Percentiles rank a stretch among this genome's conserved stretches.
These are phyloP conservation scores for Phalloptychus januarius DNA, from an alignment of 2,797 vertebrate species.

Conservation along the genomic window DNA sequence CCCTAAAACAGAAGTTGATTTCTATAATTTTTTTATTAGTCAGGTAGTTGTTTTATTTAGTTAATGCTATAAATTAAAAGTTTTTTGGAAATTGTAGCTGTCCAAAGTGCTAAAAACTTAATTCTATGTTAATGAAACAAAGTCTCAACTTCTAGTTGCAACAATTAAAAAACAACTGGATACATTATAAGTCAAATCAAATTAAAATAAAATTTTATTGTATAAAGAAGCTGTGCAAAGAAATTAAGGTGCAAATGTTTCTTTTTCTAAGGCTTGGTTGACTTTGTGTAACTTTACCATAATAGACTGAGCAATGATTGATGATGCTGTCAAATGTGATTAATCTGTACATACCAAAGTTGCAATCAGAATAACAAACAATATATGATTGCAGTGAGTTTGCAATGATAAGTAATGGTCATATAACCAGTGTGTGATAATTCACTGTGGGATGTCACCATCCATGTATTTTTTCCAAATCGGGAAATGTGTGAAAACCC, in stretches of 20 bases:
- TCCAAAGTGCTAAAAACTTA: neutral
- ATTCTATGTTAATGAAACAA: neutral
- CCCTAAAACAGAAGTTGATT: neutral
- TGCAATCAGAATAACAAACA: neutral
- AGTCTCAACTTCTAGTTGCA: neutral
- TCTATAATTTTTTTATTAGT: neutral
- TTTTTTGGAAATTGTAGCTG: neutral
- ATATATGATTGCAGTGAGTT: neutral
- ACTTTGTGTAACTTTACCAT: neutral
- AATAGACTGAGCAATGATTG: neutral
- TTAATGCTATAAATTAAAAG: neutral
- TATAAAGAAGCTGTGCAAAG: neutral
- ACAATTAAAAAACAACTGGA: neutral
- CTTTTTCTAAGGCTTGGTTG: neutral
- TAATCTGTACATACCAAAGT: neutral
- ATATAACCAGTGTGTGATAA: neutral
- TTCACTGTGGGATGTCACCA: neutral
- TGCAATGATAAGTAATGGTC: neutral
- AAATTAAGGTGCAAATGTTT: neutral
- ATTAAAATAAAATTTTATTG: too few relatives aligned
- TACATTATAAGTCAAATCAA: neutral
- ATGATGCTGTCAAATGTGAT: neutral
- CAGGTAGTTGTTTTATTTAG: neutral
- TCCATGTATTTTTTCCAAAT: neutral
- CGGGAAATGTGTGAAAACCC: neutral